Evolutionary conservation across 2,888 invertebrate species (phyloP).

Genomic region (Melikaiella ostensackeni): DNA sequence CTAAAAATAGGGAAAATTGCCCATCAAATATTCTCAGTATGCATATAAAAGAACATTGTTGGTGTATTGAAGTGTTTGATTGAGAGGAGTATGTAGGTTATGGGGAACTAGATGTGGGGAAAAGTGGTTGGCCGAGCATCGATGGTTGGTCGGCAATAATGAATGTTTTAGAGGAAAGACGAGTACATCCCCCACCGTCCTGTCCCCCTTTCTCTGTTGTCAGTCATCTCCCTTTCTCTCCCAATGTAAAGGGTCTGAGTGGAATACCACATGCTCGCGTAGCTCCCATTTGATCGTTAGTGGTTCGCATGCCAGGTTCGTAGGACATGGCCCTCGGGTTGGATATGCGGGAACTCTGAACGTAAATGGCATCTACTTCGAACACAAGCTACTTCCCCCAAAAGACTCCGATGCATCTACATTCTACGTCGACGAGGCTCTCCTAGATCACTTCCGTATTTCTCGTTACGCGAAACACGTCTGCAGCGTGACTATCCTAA

Average conservation of each 20-base stretch:
- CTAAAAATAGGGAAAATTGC: constrained; percentile 42
- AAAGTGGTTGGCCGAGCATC: constrained; percentile 41
- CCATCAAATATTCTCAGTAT: neutral
- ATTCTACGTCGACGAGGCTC: constrained; percentile 2
- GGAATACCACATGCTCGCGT: constrained; percentile 44
- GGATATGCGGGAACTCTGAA: constrained; percentile 24
- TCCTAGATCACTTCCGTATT: constrained; percentile 23
- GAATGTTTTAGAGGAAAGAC: constrained; percentile 62
- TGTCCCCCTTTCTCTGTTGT: constrained; percentile 38
- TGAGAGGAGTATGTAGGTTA: constrained; percentile 40
- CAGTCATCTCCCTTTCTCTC: neutral
- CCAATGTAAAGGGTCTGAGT: constrained; percentile 41
- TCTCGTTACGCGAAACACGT: constrained; percentile 32
- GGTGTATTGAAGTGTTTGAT: constrained; percentile 21
- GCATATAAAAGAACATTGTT: constrained; percentile 45
- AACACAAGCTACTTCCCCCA: constrained; percentile 31
- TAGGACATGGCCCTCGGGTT: constrained; percentile 43
- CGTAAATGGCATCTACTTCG: constrained; percentile 39
- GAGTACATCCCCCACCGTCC: constrained; percentile 46
- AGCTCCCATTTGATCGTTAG: constrained; percentile 60
- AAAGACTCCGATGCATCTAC: constrained; percentile 28
- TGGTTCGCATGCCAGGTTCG: constrained; percentile 57
- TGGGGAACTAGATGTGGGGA: constrained; percentile 25
- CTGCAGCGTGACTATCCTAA: constrained; percentile 13
- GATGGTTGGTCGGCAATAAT: constrained; percentile 55